phyloP scores from a whole-genome alignment of 1,140 invertebrate genomes.

The Ips typographus region DNA sequence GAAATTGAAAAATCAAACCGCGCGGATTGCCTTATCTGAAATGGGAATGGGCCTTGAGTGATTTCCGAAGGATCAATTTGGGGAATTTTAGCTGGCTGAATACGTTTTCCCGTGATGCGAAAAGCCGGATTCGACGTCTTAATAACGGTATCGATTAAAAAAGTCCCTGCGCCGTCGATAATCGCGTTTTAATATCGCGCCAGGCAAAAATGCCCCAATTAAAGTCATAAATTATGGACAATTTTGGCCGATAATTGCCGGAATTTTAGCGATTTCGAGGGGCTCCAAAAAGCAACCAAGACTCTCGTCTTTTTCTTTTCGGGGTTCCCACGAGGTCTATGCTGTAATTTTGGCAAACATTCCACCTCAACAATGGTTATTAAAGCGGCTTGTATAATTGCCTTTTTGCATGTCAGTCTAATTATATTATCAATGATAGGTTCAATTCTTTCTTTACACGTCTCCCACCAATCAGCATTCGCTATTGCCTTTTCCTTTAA shows the following conservation, averaged over 20 bases:
- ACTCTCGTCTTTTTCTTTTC: conserved; percentile 15
- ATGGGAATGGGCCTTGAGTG: conserved; percentile 14
- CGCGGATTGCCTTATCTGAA: conserved; percentile 25
- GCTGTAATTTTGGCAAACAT: conserved; percentile 30
- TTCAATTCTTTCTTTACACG: background rate
- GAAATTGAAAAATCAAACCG: conserved; percentile 32
- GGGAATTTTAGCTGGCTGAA: background rate
- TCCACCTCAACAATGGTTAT: conserved; percentile 24
- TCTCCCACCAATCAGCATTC: background rate
- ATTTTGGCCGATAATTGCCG: conserved; percentile 31
- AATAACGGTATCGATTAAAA: conserved; percentile 13
- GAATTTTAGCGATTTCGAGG: conserved; percentile 28
- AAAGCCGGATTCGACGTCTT: background rate
- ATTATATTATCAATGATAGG: conserved; percentile 7
- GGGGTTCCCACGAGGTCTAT: conserved; percentile 27
- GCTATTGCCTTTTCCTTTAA: no score
- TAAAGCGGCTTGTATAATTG: conserved; percentile 21
- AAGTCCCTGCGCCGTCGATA: conserved; percentile 1
- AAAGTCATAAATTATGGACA: conserved; percentile 34
- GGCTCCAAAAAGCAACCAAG: conserved; percentile 20
- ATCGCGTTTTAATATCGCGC: conserved; percentile 21
- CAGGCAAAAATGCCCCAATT: conserved; percentile 22
- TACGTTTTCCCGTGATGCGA: background rate
- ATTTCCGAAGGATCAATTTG: conserved; percentile 19
- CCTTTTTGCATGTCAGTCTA: conserved; percentile 18